Base-by-base conservation (phyloP, 2,797 vertebrate species). In the Pogoniulus pusillus region DNA sequence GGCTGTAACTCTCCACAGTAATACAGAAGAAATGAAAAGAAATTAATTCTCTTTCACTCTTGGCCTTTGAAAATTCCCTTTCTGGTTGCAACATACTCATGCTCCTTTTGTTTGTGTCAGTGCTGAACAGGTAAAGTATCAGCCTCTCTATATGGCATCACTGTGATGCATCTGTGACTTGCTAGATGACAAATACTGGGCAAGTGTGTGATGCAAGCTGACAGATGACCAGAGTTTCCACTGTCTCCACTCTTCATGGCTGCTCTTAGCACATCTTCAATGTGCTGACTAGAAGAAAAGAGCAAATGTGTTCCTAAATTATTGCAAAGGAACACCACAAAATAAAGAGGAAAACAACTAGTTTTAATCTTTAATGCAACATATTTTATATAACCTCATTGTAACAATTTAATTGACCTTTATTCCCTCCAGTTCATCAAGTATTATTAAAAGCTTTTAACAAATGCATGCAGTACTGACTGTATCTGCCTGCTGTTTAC, bases 381-480 rank as follows among this genome's bases (percentile, higher is more conserved):
- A 2, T 79, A 68, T 55, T 94, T 93, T 73, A 74, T 77, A 47
- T 39, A 62, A 43, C 62, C 64, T 60, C 78, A 39, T 85, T 94
- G 23, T 60, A 85, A 73, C 64, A 91, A 54, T 90, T 96, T 91
- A 73, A 85, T 93, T 87, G 91, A 82, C 93, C 91, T 91, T 95
- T 95, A 41, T 79, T 89, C 63, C 1, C 5, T 78, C 91, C 69
- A 77, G 74, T 69, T 95, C 84, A 68, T 81, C 80, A 68, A 94
- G 59, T 75, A 85, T 94, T 95, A 87, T 96, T 94, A 93, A 96
- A 87, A 82, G 83, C 76, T 93, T 86, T 94, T 92, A 95, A 92
- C 55, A 55, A 82, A 69, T 58, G 30, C n/a, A 66, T 23, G 18
- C 51, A 58, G 82, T 55, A 63, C 80, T 83, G 78, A 37, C 57